Percentiles rank a stretch among this genome's conserved stretches.
phyloP scores from a whole-genome alignment of 2,113 vertebrate species.

The Phalacrocorax pelagicus region DNA sequence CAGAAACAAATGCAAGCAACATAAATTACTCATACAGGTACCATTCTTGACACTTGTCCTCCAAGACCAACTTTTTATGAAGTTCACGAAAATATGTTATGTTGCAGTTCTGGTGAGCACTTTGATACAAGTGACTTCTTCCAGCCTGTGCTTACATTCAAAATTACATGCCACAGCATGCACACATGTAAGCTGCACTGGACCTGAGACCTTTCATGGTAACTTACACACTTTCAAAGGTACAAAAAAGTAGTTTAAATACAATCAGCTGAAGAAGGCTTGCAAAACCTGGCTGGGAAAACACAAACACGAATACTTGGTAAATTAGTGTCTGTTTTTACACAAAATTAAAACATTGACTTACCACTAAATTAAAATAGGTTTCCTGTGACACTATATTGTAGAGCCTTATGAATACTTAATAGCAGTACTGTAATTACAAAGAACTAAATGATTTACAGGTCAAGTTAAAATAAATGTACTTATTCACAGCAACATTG shows the following conservation, averaged over 20 bases:
- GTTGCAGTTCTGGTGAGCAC: neutral
- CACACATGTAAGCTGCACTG: neutral
- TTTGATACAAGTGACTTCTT: neutral
- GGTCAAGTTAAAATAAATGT: conserved; percentile 43
- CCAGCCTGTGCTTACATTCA: neutral
- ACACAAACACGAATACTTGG: neutral
- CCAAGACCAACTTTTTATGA: neutral
- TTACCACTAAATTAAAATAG: conserved; percentile 46
- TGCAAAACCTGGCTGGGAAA: conserved; percentile 5
- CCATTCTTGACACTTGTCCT: neutral
- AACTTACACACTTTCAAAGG: neutral
- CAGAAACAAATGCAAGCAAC: neutral
- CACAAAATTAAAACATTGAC: conserved; percentile 44
- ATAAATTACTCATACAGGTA: neutral
- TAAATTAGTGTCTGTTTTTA: conserved; percentile 47
- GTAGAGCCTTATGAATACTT: conserved; percentile 51
- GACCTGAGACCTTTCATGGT: neutral
- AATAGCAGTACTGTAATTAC: conserved; percentile 53
- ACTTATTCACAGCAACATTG: neutral
- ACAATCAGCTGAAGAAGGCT: neutral
- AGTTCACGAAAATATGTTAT: neutral
- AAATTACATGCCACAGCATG: neutral
- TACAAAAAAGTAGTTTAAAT: neutral
- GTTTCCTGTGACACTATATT: conserved; percentile 28
- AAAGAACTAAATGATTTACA: conserved; percentile 26